These are phyloP conservation scores for Heterochromis multidens DNA, from an alignment of 2,113 vertebrate species.

Conservation along the genomic window DNA sequence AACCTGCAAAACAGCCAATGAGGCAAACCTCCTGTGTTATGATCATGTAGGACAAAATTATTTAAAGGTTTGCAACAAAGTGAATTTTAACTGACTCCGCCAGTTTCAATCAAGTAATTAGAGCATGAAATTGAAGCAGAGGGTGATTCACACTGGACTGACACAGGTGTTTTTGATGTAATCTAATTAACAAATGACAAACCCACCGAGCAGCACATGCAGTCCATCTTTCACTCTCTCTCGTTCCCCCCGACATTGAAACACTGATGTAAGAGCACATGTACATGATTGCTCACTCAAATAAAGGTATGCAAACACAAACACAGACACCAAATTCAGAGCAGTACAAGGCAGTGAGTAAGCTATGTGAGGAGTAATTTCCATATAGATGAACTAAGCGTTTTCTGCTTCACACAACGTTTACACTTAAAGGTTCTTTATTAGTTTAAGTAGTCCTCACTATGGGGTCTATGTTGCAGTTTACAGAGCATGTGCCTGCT, in stretches of 20 bases:
- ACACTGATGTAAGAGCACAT: background rate
- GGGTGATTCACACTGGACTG: background rate
- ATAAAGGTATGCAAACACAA: background rate
- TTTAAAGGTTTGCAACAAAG: background rate
- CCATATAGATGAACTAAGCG: background rate
- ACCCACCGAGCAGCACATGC: background rate
- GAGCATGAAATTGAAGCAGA: slow-evolving; percentile 15
- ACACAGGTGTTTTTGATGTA: slow-evolving; percentile 25
- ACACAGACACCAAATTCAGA: background rate
- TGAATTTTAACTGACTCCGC: background rate
- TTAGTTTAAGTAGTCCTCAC: background rate
- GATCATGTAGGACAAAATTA: background rate
- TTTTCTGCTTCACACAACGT: background rate
- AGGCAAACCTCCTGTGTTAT: background rate
- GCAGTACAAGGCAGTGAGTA: background rate
- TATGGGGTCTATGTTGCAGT: background rate
- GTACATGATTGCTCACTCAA: background rate
- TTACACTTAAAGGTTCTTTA: background rate
- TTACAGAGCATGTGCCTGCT: background rate
- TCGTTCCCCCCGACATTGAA: background rate
- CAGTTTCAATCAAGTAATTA: background rate
- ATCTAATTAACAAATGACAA: slow-evolving; percentile 20
- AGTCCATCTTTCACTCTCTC: background rate
- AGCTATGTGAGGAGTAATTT: background rate
- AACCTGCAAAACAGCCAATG: background rate